Evolutionary conservation across 2,888 invertebrate genomes (phyloP), one percentile per base, ranked within the genome.

Genomic region (Brachyopa scutellaris): DNA sequence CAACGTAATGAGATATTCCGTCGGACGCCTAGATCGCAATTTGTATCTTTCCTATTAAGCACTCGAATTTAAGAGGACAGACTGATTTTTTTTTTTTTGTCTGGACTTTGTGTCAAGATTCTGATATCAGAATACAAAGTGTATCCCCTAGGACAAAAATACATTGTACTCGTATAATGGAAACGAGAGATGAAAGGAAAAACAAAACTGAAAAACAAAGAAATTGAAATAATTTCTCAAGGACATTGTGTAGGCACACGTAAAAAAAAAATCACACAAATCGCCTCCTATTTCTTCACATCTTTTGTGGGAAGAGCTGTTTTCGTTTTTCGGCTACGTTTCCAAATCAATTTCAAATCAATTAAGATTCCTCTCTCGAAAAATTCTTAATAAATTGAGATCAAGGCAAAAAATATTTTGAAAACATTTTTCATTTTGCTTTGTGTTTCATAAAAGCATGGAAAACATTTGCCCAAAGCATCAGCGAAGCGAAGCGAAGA

Each of bases 331-430:
- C 17, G 23, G 31, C 59, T 38, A 38, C 13, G 4, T 40, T 61
- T 33, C 21, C 31, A 49, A 69, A 67, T 74, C 67, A 61, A 80
- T 76, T 74, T 80, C 29, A 74, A 74, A 80, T 74, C 69, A 80
- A 76, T 80, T 80, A 80, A 64, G 51, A 76, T 31, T 69, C 29
- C 21, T 23, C 36, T 57, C 55, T 45, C 45, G 47, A 42, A n/a
- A 57, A 53, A 5, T 69, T 62, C 38, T 47, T 53, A 21, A 62
- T 61, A 61, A 49, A 53, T 64, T 69, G 33, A 33, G 57, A 59
- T 66, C 26, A 76, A n/a, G 33, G 29, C 29, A 62, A 70, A 74
- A 74, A 51, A 49, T 57, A 9, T 38, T 26, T 51, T 36, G n/a
- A 69, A 62, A 62, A 62, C 45, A 66, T 66, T 66, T 67, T 62